Evolutionary conservation across 2,797 vertebrate genomes (phyloP).

Genomic region (Tamandua tetradactyla): DNA sequence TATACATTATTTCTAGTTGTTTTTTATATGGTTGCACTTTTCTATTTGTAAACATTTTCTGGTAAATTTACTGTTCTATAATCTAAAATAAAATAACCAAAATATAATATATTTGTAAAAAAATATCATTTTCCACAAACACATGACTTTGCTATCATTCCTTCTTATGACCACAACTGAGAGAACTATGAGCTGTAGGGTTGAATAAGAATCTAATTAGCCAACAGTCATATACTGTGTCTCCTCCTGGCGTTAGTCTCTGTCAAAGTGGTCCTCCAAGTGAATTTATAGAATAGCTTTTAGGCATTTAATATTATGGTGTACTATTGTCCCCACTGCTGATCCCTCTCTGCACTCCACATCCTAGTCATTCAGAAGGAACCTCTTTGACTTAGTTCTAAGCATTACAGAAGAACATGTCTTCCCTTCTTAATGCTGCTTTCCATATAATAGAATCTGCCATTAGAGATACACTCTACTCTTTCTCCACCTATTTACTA

Average conservation of each 20-base stretch:
- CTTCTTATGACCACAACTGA: background rate
- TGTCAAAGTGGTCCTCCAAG: background rate
- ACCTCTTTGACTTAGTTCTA: background rate
- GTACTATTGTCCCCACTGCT: background rate
- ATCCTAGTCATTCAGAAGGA: background rate
- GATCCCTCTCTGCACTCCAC: background rate
- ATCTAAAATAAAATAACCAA: background rate
- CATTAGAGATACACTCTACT: background rate
- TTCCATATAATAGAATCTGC: background rate
- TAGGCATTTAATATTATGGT: background rate
- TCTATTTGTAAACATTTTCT: background rate
- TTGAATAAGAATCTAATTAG: constrained; percentile 22
- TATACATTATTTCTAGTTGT: background rate
- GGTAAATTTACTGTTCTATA: background rate
- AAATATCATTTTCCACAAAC: background rate
- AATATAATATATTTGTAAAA: background rate
- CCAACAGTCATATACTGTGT: background rate
- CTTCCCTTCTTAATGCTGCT: background rate
- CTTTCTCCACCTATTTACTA: background rate
- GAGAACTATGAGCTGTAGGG: background rate
- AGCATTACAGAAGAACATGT: background rate
- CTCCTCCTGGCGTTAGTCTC: background rate
- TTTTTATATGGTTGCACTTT: background rate
- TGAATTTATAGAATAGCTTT: background rate
- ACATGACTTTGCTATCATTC: background rate